Base-by-base conservation (phyloP, 2,888 invertebrate species). In the Volucella inanis region DNA sequence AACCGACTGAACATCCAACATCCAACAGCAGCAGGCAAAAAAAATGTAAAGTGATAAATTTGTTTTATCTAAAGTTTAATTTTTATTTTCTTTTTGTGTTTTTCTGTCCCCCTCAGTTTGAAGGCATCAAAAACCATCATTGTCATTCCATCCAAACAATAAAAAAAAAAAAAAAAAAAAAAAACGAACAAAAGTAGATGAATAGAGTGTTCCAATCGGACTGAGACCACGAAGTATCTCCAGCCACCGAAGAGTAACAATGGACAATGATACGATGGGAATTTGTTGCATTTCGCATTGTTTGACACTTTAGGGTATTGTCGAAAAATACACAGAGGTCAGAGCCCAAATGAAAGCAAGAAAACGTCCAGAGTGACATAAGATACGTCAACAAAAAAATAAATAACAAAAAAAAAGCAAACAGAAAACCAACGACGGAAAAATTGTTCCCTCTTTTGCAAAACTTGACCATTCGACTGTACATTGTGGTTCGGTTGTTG, bases 221-320 rank as follows among this genome's bases (percentile, higher is more conserved):
- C 22, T 64, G 55, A 47, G 49, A 22, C 64, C 50, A 15, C 8
- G 41, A 78, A 68, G 39, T 18, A 55, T 61, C 52, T 59, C 67
- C 64, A 22, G 57, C 67, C 50, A 65, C 77, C 52, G 18, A 41
- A 59, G 59, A 76, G n/a, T 39, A 41, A 59, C 59, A 50, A 47
- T 64, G 61, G 59, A 72, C 67, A 47, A 65, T 65, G 83, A 65
- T 76, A 65, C 65, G 67, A 65, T 76, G 80, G 84, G 76, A 85
- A 85, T 80, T 80, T 80, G 62, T 80, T 80, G 84, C 84, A 80
- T 85, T 75, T 72, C 80, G 76, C 55, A 80, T 85, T 80, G 80
- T 85, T 80, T 85, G 80, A 85, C 84, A 85, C 80, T 80, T 79
- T 80, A 41, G 80, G 70, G 80, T 67, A 80, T 85, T 80, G 84